A percentile compares a stretch with the other conserved stretches of the same genome.
Evolutionary conservation across 2,888 invertebrate genomes (phyloP).

Genomic region (Carabus problematicus): DNA sequence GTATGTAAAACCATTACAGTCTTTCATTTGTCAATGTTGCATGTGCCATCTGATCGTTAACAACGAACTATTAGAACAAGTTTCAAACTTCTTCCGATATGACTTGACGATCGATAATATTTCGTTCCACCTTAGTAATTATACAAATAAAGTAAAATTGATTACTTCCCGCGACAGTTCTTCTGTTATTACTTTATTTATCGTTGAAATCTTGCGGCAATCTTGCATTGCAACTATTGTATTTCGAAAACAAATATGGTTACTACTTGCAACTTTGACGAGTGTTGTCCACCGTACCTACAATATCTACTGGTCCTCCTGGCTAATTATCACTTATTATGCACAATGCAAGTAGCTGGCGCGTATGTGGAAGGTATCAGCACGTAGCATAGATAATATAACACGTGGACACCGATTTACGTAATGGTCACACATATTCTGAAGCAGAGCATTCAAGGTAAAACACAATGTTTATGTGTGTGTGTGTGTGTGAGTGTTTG

Average conservation of each 20-base stretch:
- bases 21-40: constrained; percentile 7
- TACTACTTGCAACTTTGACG: too few relatives aligned
- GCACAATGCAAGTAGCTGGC: too few relatives aligned
- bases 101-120: constrained; percentile 16
- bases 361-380: constrained; percentile 20
- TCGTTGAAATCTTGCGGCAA: too few relatives aligned
- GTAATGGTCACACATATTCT: constrained; percentile 3
- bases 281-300: neutral
- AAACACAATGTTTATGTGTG: too few relatives aligned
- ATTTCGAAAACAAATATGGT: too few relatives aligned
- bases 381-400: constrained; percentile 22
- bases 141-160: constrained; percentile 24
- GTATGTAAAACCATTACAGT: constrained; percentile 12
- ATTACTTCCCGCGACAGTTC: constrained; percentile 12
- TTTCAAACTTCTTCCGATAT: constrained; percentile 10
- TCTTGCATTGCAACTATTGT: too few relatives aligned
- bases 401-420: constrained; percentile 28
- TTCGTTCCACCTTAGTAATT: constrained; percentile 15
- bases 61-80: constrained; percentile 3
- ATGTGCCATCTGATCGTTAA: neutral
- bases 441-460: too few relatives aligned
- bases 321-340: too few relatives aligned
- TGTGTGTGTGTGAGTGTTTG: too few relatives aligned
- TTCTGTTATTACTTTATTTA: constrained; percentile 1
- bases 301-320: too few relatives aligned